A percentile compares a stretch with the other conserved stretches of the same genome.
Evolutionary conservation across 2,888 invertebrate species (phyloP).

Genomic region (Lasioglossum oenotherae): DNA sequence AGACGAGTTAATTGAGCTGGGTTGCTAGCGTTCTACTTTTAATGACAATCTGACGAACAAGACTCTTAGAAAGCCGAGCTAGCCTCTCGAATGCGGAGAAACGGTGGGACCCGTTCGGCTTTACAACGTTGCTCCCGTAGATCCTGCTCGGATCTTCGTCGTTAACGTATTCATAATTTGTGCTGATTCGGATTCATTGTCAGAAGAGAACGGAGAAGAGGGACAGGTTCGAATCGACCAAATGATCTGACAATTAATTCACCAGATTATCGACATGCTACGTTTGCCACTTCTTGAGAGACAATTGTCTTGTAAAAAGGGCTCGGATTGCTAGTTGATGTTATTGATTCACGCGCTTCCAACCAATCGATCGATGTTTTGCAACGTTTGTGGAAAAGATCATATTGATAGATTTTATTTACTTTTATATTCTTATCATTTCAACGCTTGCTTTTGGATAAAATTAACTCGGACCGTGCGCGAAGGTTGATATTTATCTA

Average conservation of each 20-base stretch:
- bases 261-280: neutral
- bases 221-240: neutral
- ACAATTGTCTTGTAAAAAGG: neutral
- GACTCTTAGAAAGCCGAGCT: neutral
- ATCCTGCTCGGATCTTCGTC: neutral
- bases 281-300: neutral
- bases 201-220: neutral
- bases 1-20: constrained; percentile 3
- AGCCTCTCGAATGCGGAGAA: constrained; percentile 13
- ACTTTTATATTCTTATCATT: neutral
- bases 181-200: constrained; percentile 10
- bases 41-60: constrained; percentile 5
- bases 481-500: constrained; percentile 6
- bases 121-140: neutral
- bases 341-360: neutral
- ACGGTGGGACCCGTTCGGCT: neutral
- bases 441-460: neutral
- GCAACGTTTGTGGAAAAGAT: neutral
- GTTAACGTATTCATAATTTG: constrained; percentile 15
- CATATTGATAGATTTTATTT: neutral
- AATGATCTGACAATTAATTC: neutral
- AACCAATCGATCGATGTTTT: neutral
- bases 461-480: neutral
- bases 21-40: constrained; percentile 43
- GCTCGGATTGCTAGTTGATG: neutral